phyloP scores from a whole-genome alignment of 2,797 vertebrate species.

The Eleutherodactylus coqui region DNA sequence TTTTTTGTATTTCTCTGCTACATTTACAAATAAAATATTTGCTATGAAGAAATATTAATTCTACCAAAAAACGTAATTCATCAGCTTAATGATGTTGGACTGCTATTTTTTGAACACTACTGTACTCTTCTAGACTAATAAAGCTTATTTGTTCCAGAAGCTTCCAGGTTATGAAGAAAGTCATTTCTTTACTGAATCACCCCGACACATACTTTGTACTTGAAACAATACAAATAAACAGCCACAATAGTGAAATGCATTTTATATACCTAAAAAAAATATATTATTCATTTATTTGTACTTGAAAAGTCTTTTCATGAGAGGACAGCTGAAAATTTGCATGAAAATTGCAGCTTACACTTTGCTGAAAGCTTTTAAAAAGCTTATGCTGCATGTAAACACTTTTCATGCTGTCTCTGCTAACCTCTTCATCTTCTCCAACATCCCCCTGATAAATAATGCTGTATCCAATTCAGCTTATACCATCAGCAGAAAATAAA shows the following conservation, averaged over 20 bases:
- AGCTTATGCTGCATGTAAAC: constrained; percentile 36
- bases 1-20: too few species aligned
- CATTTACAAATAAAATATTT: too few species aligned
- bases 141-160: too few species aligned
- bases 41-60: too few species aligned
- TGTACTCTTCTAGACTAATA: background rate
- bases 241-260: background rate
- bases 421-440: constrained; percentile 52
- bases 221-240: background rate
- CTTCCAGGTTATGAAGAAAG: background rate
- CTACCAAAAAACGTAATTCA: too few species aligned
- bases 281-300: constrained; percentile 32
- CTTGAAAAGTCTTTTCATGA: constrained; percentile 14
- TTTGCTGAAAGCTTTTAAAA: constrained; percentile 52
- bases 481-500: constrained; percentile 60
- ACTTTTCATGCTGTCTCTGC: constrained; percentile 44
- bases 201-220: background rate
- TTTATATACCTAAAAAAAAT: constrained; percentile 19
- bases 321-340: constrained; percentile 33
- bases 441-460: constrained; percentile 58
- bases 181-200: background rate
- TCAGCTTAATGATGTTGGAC: too few species aligned
- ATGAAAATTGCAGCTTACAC: constrained; percentile 41
- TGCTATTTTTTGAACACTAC: too few species aligned
- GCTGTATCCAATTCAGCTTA: constrained; percentile 52